Base-by-base conservation (phyloP, 2,797 vertebrate genomes). In the Masticophis lateralis region DNA sequence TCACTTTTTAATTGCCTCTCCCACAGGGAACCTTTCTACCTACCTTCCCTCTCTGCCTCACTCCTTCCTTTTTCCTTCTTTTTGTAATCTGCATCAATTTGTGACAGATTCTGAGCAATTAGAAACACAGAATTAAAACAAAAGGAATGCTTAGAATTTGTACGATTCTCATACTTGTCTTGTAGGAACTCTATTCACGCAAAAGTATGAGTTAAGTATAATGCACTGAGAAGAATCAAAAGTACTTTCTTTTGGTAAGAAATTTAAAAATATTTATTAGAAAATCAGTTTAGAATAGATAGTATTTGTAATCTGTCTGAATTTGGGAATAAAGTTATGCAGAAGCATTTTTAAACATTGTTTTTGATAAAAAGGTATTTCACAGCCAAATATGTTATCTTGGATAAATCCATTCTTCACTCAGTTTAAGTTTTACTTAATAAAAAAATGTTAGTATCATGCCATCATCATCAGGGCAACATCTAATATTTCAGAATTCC, bases 401-500 rank as follows among this genome's bases (percentile, higher is more conserved):
- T 88, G 5, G n/a, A 51, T 14, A 53, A 66, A 91, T 91, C 61
- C 90, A 90, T 79, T 88, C 32, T 87, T 93, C 69, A 87, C 60
- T 91, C 63, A 37, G 2, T 55, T 87, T 27, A 47, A 47, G 25
- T 69, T 86, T 90, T 18, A 51, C 20, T 86, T 93, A 88, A 59
- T 57, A 79, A n/a, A 43, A 92, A 28, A 43, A 59, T 88, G 90
- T 91, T 56, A 93, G 22, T 63, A 14, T 32, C 63, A 69, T 93
- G 89, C 51, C 89, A 59, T 25, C 2, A 87, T 91, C 55, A 88
- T 87, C 69, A n/a, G 55, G 53, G 28, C 74, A 53, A 69, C 63
- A 87, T 53, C 53, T 88, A 79, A 91, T 93, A 91, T 91, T 88
- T 91, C 91, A 93, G 53, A 59, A 20, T 90, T 79, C 56, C 74